A percentile compares a stretch with the other conserved stretches of the same genome.
Conservation (phyloP, 1,140 invertebrate genomes). For the Mamestra configurata region DNA sequence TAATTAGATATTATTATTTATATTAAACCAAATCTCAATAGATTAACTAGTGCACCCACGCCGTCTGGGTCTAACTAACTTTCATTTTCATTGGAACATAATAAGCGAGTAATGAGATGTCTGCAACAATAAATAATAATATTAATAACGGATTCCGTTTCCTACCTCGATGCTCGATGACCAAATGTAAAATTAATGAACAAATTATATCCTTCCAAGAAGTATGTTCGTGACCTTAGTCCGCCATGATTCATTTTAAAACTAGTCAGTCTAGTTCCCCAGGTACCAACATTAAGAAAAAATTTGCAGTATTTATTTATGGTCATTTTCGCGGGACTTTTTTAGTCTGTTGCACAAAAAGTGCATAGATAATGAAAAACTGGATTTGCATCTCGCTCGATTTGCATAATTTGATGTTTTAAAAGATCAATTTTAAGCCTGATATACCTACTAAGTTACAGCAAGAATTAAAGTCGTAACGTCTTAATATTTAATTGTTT, state of each 20-base stretch:
- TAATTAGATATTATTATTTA: not conserved
- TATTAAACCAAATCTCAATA: not conserved
- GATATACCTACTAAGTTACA: not conserved
- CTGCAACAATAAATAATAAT: conserved; percentile 15
- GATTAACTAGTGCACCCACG: conserved; percentile 9
- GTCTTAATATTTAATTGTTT: too few species aligned
- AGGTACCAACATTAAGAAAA: conserved; percentile 39
- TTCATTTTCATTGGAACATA: conserved; percentile 10
- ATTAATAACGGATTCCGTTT: conserved; percentile 11
- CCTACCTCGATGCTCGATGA: conserved; percentile 33
- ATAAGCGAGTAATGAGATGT: conserved; percentile 30
- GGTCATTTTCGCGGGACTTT: conserved; percentile 35
- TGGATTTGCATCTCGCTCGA: not conserved
- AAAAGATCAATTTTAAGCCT: not conserved
- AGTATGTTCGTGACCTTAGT: conserved; percentile 60
- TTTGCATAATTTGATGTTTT: not conserved
- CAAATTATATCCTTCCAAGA: conserved; percentile 69
- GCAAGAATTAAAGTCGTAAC: too few species aligned
- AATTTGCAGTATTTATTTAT: conserved; percentile 36
- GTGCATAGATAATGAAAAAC: conserved; percentile 27
- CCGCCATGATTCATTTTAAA: conserved; percentile 59
- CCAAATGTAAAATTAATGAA: conserved; percentile 53
- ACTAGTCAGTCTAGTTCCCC: conserved; percentile 46
- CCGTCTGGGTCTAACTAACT: not conserved
- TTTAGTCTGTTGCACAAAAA: conserved; percentile 41